Base-by-base conservation (phyloP, 2,113 vertebrate species). In the Centrocercus urophasianus region DNA sequence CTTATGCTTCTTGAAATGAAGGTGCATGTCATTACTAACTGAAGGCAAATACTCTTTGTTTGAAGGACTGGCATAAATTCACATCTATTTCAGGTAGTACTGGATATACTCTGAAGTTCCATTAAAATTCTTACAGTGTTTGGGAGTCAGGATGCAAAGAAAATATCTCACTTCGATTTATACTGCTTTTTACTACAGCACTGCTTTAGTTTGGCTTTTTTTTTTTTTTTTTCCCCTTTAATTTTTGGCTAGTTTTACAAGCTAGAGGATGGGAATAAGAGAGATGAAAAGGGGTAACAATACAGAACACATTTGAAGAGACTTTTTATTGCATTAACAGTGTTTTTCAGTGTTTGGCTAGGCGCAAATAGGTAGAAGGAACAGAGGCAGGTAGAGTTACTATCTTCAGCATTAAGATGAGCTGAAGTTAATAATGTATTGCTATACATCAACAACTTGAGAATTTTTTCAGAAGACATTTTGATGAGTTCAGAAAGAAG, bases 391-490 rank as follows among this genome's bases (percentile, higher is more conserved):
- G 61, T 71, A 28, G 86, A 16, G 3, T 66, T 48, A 30, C 43
- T 54, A 16, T 74, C 64, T 73, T 91, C 42, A 83, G 42, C 69
- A 83, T 63, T 93, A 75, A 95, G 87, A 93, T 93, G 82, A 88
- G 82, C 34, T 72, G 13, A 30, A 84, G 63, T 87, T 78, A 40
- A 86, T 89, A 76, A 94, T 83, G 70, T 92, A 80, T 95, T 76
- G 72, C 83, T 93, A 32, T 66, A 85, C 70, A 83, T 94, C 32
- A 94, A 90, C 97, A 95, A 94, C 52, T 67, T 69, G 88, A 97
- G 91, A 96, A 83, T 91, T 72, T 95, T 96, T 97, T 97, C 90
- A 93, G 88, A 97, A 96, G 91, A 82, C 97, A 92, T 91, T 97
- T 98, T 97, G 96, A 98, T 16, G 67, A 95, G 89, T 94, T 89